Base-by-base conservation (phyloP, 2,888 invertebrate genomes). In the Drosophila anomalata region DNA sequence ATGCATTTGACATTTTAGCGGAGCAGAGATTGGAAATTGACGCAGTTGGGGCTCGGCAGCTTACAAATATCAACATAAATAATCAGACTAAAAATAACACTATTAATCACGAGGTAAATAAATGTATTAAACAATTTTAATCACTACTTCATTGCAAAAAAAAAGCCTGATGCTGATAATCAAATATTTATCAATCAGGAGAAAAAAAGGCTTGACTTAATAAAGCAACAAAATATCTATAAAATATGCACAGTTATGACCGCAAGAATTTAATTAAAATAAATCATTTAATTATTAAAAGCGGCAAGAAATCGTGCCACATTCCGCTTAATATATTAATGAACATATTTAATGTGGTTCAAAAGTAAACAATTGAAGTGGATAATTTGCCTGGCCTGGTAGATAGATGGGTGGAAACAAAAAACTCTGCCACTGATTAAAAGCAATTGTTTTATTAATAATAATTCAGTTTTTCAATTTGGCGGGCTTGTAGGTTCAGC, bases 121-220 rank as follows among this genome's bases (percentile, higher is more conserved):
- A 2, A 29, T 29, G 14, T 41, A 31, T 41, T 31, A 14, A 59
- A 47, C 17, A 20, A 31, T 14, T 47, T 47, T 31, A 26, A 56
- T 22, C 47, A 14, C 22, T 4, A 36, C 29, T 36, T 14, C n/a
- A 42, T 14, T 14, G 17, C 6, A 61, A 22, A 36, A 29, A 36
- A 29, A 39, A 22, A 12, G 20, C 47, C 48, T 67, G 68, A 77
- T 75, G 66, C 58, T 68, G 60, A 14, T 55, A 58, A 85, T 79
- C 58, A 79, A 79, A 82, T 77, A 85, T 85, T 81, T 61, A 85
- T 81, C 41, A 62, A 69, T 60, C 59, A 57, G 39, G 42, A 55
- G 31, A 26, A 55, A 61, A 61, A 52, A 42, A 41, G 11, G n/a
- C 31, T 24, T 65, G 29, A 53, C n/a, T 39, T 65, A 46, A 46